Conservation (phyloP, 2,888 invertebrate species). For the Trissoscelio sp. region DNA sequence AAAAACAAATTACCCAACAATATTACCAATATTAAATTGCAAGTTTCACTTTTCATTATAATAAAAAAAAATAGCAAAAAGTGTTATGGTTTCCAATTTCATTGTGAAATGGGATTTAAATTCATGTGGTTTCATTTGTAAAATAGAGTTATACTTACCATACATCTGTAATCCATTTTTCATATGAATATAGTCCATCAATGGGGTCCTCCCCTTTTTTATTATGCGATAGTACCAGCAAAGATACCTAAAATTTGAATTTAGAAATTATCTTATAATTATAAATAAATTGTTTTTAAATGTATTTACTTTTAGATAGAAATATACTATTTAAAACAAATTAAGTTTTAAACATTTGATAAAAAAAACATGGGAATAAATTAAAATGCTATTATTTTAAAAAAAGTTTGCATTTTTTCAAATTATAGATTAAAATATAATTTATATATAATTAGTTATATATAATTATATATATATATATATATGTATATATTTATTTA, state of each 20-base stretch:
- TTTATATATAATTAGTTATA: too few relatives aligned
- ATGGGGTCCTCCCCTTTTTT: slow-evolving; percentile 87
- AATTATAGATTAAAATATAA: too few relatives aligned
- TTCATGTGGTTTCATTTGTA: background rate
- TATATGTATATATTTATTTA: too few relatives aligned
- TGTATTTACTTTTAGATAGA: background rate
- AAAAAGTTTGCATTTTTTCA: too few relatives aligned
- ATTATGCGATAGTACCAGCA: slow-evolving; percentile 88
- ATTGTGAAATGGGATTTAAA: background rate
- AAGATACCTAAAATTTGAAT: slow-evolving; percentile 87
- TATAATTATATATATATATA: too few relatives aligned
- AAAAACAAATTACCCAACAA: too few relatives aligned
- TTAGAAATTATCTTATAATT: slow-evolving; percentile 3
- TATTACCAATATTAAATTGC: too few relatives aligned
- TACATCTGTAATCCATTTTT: slow-evolving; percentile 92
- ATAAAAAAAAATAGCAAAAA: background rate
- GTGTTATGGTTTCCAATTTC: background rate
- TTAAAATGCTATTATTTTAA: too few relatives aligned
- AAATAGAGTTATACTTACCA: slow-evolving; percentile 85
- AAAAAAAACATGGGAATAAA: too few relatives aligned
- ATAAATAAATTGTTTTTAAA: background rate
- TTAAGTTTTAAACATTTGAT: too few relatives aligned
- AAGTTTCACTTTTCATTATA: too few relatives aligned
- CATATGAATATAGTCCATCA: slow-evolving; percentile 92
- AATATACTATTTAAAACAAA: too few relatives aligned